Evolutionary conservation across 2,113 vertebrate species (phyloP).

Genomic region (Anolis sagrei): DNA sequence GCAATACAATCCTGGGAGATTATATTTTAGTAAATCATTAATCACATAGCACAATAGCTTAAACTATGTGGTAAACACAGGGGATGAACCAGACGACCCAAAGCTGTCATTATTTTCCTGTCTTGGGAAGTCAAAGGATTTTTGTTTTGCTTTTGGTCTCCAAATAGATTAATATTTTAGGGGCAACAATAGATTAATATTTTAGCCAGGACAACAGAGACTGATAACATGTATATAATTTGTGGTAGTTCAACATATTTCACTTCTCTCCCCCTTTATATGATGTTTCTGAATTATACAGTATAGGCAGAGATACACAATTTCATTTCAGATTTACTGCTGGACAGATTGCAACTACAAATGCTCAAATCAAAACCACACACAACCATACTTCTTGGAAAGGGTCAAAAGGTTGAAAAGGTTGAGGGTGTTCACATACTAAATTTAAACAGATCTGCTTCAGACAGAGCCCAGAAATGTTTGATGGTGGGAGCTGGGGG

Average conservation of each 20-base stretch:
- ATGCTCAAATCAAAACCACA: background rate
- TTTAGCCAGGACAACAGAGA: slow-evolving; percentile 1
- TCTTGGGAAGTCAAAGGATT: slow-evolving; percentile 1
- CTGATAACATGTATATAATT: slow-evolving; percentile 34
- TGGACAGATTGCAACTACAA: background rate
- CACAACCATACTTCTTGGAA: background rate
- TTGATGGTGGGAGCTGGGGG: background rate
- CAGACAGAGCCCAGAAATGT: background rate
- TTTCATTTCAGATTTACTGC: background rate
- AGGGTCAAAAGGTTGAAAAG: background rate
- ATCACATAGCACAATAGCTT: slow-evolving; percentile 56
- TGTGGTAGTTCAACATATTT: slow-evolving; percentile 20
- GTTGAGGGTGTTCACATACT: background rate
- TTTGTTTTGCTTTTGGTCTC: slow-evolving; percentile 4
- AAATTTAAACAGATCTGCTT: background rate
- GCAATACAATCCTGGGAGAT: slow-evolving; percentile 56
- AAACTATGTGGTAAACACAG: slow-evolving; percentile 53
- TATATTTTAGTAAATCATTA: slow-evolving; percentile 62
- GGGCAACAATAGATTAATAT: no score
- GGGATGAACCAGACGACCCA: slow-evolving; percentile 46
- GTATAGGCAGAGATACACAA: background rate
- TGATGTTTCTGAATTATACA: background rate
- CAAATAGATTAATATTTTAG: slow-evolving; percentile 28
- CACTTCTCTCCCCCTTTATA: background rate
- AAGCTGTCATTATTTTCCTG: slow-evolving; percentile 36